phyloP scores from a whole-genome alignment of 2,797 vertebrate genomes.

The Masticophis lateralis region DNA sequence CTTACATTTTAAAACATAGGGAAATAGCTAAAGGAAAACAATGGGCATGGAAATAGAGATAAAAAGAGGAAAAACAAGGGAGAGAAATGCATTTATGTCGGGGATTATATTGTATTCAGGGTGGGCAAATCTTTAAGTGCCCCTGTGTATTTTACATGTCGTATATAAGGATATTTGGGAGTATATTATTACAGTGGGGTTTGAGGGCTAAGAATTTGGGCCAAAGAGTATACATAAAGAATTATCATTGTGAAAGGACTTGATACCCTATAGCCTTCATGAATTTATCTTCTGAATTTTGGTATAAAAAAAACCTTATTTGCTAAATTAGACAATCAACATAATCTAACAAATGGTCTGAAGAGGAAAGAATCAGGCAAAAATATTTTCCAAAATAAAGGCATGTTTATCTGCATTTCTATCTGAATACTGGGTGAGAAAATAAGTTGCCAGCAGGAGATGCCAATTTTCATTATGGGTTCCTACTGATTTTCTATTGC shows the following conservation, averaged over 20 bases:
- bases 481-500: background rate
- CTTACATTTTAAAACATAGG: background rate
- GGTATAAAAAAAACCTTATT: background rate
- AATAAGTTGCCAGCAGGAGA: constrained; percentile 8
- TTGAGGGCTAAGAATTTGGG: background rate
- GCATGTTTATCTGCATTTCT: background rate
- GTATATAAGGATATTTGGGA: background rate
- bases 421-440: background rate
- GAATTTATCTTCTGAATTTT: background rate
- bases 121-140: background rate
- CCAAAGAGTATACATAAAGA: background rate
- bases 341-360: background rate
- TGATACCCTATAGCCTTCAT: background rate
- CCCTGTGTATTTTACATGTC: background rate
- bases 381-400: background rate
- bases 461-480: constrained; percentile 12
- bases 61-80: background rate
- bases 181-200: background rate
- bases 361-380: background rate
- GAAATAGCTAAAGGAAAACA: background rate
- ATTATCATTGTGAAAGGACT: background rate
- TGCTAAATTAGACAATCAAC: background rate
- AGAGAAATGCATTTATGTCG: background rate
- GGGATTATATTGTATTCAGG: background rate
- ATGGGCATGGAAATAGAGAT: background rate